Evolutionary conservation across 2,888 invertebrate genomes (phyloP), one percentile per base, ranked within the genome.

Genomic region (Amphipyra berbera): DNA sequence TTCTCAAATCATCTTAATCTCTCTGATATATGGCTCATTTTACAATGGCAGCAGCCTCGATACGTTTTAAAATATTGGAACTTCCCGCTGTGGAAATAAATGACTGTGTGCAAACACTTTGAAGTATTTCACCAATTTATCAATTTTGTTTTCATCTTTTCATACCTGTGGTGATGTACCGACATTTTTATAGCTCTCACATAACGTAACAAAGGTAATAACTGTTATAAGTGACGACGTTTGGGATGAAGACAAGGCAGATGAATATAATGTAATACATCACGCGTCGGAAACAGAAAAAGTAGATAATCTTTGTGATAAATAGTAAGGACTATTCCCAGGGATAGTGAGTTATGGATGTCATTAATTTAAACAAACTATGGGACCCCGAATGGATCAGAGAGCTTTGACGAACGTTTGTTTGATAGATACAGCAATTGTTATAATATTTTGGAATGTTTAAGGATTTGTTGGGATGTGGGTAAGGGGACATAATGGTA

Each of bases 271-370:
- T 82, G 6, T 30, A 30, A 83, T 87, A 82, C 84, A 89, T 88
- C 83, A 83, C 79, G 73, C 76, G 83, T 81, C 81, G 81, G 82
- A 82, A 86, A 86, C 85, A 86, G 85, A 90, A 90, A 91, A 91
- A 90, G 88, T 86, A 86, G 86, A 88, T 87, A 90, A 91, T 91
- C 89, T 90, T 87, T 90, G 88, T 91, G 90, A 91, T 85, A 90
- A 91, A 91, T 91, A 83, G 85, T 84, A 85, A 87, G 89, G 90
- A 80, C 89, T 80, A 87, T 90, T 90, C 81, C 81, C 81, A 76
- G 82, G 88, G 88, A 87, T 84, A 81, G 80, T 89, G 89, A 90
- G 84, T 87, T 89, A 89, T 89, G 81, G 82, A 71, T 63, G 83
- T 83, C 88, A 88, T 90, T 90, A 86, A 88, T 90, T 89, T 90